phyloP scores from a whole-genome alignment of 2,888 invertebrate species.

The Hydroisotoma schaefferi region DNA sequence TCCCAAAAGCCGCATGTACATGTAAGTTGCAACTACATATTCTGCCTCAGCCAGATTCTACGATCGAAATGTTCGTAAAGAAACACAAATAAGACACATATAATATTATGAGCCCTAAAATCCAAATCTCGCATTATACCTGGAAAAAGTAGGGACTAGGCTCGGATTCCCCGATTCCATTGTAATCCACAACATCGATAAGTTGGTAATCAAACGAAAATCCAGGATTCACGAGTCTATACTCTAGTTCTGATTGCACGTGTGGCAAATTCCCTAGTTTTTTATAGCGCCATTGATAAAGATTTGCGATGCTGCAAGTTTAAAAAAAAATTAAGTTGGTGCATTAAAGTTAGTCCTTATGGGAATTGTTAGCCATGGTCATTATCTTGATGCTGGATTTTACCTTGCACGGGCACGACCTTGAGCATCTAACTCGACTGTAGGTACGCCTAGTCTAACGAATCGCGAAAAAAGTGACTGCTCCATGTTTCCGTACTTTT shows the following conservation, averaged over 20 bases:
- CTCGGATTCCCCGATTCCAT: constrained; percentile 93
- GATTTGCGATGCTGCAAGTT: constrained; percentile 77
- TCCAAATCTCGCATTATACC: constrained; percentile 55
- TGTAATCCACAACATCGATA: constrained; percentile 93
- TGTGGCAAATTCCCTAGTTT: constrained; percentile 84
- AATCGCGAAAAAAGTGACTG: constrained; percentile 96
- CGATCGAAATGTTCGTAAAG: not conserved
- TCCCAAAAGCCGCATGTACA: constrained; percentile 96
- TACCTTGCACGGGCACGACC: constrained; percentile 85
- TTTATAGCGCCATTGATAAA: constrained; percentile 96
- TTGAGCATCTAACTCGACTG: constrained; percentile 95
- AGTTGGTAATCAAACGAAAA: constrained; percentile 90
- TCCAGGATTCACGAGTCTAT: constrained; percentile 86
- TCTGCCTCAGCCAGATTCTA: constrained; percentile 63
- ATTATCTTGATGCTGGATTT: too few relatives aligned
- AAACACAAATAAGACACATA: not conserved
- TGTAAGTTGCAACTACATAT: constrained; percentile 93
- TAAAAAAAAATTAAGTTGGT: constrained; percentile 42
- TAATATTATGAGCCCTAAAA: not conserved
- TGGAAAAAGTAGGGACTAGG: constrained; percentile 99
- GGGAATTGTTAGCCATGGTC: too few relatives aligned
- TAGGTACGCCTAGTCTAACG: constrained; percentile 93
- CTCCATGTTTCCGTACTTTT: constrained; percentile 99
- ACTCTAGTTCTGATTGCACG: constrained; percentile 78
- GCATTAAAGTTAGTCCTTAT: too few relatives aligned